Base-by-base conservation (phyloP, 1,140 invertebrate genomes). In the Grapholita molesta region DNA sequence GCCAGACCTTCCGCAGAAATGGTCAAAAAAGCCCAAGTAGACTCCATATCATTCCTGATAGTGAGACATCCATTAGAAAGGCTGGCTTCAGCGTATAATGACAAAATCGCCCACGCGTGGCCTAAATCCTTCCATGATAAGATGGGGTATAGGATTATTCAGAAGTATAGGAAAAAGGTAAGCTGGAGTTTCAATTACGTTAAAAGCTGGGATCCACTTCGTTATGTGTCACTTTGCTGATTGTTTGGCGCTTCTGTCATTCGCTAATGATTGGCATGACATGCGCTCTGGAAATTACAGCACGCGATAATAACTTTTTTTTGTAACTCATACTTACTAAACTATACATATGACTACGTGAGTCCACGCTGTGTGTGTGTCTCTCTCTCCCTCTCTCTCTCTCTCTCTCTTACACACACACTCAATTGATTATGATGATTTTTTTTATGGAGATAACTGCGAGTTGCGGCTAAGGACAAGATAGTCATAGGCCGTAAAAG, bases 21-120 rank as follows among this genome's bases (percentile, higher is more conserved):
- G 78, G 92, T 95, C 35, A 92, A 92, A 70, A 93, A 93, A 71
- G 95, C 94, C 21, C 93, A 96, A 68, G 64, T 72, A 0, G 88
- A 90, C 69, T 91, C 89, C 0, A 92, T 96, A 57, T 95, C 96
- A 67, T 97, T 98, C 80, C 92, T 98, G 53, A 97, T 99, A 74
- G 97, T 97, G 0, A 92, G 98, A 67, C 96, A 98, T 92, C 98
- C 98, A 7, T 94, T 98, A 72, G 97, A 99, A 85, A 93, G 98
- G 78, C 92, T 98, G 33, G 93, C 98, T 52, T 98, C 96, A 42
- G 97, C 97, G 12, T 99, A 98, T 89, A 94, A 97, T 76, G 97
- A 98, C 83, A 98, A 98, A 91, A 94, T 98, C 71, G 94, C 96
- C 72, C 95, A 95, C 76, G 95, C 96, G 42, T 92, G 96, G 75